Conservation (phyloP, 30 jellyfish, hydroid and myxozoan genomes). For the Cassiopea xamachana region DNA sequence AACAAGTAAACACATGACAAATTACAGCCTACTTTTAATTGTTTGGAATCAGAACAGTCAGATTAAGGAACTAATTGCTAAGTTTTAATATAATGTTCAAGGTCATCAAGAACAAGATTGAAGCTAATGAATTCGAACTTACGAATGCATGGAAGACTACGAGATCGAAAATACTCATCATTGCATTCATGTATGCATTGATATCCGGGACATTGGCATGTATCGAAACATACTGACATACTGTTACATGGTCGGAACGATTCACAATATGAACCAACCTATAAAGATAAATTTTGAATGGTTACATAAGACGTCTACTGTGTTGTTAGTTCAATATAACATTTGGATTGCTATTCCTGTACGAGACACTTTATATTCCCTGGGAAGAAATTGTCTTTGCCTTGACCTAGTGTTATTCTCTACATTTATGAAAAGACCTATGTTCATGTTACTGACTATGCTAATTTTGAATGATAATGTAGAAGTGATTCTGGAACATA, state of each 20-base stretch:
- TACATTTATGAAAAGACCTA: too few relatives aligned
- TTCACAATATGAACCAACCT: conserved; percentile 39
- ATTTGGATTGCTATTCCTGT: too few relatives aligned
- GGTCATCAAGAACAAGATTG: not conserved
- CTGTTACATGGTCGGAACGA: conserved; percentile 5
- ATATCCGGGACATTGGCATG: conserved; percentile 39
- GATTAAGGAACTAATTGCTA: not conserved
- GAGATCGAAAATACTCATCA: not conserved
- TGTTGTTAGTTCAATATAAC: too few relatives aligned
- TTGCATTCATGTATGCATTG: conserved; percentile 11
- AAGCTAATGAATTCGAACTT: not conserved
- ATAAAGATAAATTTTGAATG: too few relatives aligned
- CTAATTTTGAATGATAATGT: too few relatives aligned
- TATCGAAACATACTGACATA: not conserved
- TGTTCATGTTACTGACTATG: too few relatives aligned
- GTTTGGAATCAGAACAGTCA: not conserved
- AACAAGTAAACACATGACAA: too few relatives aligned
- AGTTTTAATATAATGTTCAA: not conserved
- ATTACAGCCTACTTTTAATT: not conserved
- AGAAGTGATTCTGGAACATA: too few relatives aligned
- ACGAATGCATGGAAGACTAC: not conserved
- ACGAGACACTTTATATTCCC: too few relatives aligned
- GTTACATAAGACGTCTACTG: too few relatives aligned
- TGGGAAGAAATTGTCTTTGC: too few relatives aligned
- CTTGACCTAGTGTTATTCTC: too few relatives aligned